A percentile compares a stretch with the other conserved stretches of the same genome.
phyloP scores from a whole-genome alignment of 2,113 vertebrate species.

The Lophotis ruficrista region DNA sequence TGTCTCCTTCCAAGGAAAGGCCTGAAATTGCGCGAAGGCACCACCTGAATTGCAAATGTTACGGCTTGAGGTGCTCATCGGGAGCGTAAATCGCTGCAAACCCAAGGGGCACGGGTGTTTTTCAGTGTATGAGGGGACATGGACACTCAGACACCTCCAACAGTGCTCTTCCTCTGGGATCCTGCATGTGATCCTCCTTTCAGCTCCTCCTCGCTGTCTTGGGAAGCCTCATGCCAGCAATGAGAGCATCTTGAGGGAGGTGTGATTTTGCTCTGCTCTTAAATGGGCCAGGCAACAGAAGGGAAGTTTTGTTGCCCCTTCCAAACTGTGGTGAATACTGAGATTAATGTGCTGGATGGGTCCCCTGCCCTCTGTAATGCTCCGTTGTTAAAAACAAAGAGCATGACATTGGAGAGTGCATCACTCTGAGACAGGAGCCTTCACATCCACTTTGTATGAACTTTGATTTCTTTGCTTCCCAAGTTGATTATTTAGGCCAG shows the following conservation, averaged over 20 bases:
- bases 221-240: background rate
- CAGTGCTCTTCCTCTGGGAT: background rate
- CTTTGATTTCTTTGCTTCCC: background rate
- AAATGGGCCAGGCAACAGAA: background rate
- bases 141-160: background rate
- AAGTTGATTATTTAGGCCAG: background rate
- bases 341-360: background rate
- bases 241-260: background rate
- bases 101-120: background rate
- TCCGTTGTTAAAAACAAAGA: slow-evolving; percentile 11
- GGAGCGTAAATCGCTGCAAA: background rate
- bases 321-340: background rate
- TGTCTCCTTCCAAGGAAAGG: slow-evolving; percentile 12
- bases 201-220: background rate
- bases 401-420: background rate
- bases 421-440: background rate
- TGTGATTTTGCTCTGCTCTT: background rate
- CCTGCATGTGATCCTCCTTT: background rate
- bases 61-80: background rate
- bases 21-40: background rate
- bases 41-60: background rate
- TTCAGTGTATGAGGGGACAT: background rate
- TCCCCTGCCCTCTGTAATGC: background rate
- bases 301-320: background rate
- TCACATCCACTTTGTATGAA: background rate